Conservation (phyloP, 2,113 vertebrate genomes). For the Trachemys scripta region DNA sequence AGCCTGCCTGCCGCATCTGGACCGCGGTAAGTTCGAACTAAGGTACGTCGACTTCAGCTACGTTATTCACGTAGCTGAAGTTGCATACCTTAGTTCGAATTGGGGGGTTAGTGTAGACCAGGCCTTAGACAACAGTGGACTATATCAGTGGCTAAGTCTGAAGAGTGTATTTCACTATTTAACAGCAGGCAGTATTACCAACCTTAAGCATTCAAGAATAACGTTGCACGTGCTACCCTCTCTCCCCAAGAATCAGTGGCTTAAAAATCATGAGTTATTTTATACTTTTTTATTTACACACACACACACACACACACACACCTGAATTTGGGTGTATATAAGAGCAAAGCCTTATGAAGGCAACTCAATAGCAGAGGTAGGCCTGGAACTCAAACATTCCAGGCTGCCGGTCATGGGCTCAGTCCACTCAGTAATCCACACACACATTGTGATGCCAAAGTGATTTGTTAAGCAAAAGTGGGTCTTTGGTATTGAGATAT, state of each 20-base stretch:
- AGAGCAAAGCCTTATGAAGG: not conserved
- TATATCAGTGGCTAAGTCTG: not conserved
- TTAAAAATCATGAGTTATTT: too few relatives aligned
- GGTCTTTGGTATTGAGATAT: not conserved
- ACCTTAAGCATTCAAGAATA: not conserved
- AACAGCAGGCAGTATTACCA: not conserved
- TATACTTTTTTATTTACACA: too few relatives aligned
- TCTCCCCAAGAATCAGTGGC: not conserved
- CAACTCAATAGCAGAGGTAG: not conserved
- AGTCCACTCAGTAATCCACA: not conserved
- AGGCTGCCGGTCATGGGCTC: too few relatives aligned
- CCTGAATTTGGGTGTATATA: not conserved
- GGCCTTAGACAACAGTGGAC: not conserved
- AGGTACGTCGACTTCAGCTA: too few relatives aligned
- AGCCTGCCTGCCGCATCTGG: too few relatives aligned
- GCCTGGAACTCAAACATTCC: too few relatives aligned
- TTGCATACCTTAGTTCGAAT: too few relatives aligned
- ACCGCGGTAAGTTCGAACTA: too few relatives aligned
- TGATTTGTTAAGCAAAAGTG: not conserved
- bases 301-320: too few relatives aligned
- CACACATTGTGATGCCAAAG: too few relatives aligned
- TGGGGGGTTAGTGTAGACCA: too few relatives aligned
- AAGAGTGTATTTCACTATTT: not conserved
- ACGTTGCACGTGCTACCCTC: not conserved
- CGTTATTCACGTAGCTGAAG: too few relatives aligned